phyloP scores from a whole-genome alignment of 2,888 invertebrate genomes.

The Volucella inflata region DNA sequence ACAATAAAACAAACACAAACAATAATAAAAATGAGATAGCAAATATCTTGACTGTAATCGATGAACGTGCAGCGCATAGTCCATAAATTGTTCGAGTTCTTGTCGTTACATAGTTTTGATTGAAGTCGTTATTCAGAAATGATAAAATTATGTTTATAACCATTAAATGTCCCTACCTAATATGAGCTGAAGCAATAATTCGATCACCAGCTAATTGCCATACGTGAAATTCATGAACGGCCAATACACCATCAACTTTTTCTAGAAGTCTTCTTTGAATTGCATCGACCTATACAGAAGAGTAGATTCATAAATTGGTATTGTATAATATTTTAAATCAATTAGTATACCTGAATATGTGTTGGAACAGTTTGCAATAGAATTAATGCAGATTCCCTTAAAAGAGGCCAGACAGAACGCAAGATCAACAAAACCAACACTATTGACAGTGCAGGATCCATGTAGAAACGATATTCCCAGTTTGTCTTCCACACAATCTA shows the following conservation, averaged over 20 bases:
- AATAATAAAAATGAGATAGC: slow-evolving; percentile 11
- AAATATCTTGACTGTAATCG: slow-evolving; percentile 20
- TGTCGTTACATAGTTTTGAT: not conserved
- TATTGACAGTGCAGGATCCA: slow-evolving; percentile 97
- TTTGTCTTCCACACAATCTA: slow-evolving; percentile 90
- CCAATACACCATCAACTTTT: slow-evolving; percentile 96
- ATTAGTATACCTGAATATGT: slow-evolving; percentile 90
- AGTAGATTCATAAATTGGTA: not conserved
- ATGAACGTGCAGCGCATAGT: not conserved
- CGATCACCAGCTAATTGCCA: slow-evolving; percentile 99
- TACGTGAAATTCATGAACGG: slow-evolving; percentile 98
- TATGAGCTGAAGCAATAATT: slow-evolving; percentile 98
- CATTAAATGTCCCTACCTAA: slow-evolving; percentile 86
- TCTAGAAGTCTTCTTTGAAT: slow-evolving; percentile 94
- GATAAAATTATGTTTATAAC: not conserved
- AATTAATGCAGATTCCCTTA: slow-evolving; percentile 97
- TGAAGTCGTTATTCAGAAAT: not conserved
- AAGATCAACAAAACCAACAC: slow-evolving; percentile 93
- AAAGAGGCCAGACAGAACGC: slow-evolving; percentile 94
- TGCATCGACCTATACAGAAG: slow-evolving; percentile 89
- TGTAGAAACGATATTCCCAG: slow-evolving; percentile 92
- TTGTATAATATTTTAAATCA: not conserved
- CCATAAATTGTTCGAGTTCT: slow-evolving; percentile 5
- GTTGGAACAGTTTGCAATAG: slow-evolving; percentile 99
- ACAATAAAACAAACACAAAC: slow-evolving; percentile 63